Evolutionary conservation across 1,140 invertebrate species (phyloP).

Genomic region (Pararge aegeria): DNA sequence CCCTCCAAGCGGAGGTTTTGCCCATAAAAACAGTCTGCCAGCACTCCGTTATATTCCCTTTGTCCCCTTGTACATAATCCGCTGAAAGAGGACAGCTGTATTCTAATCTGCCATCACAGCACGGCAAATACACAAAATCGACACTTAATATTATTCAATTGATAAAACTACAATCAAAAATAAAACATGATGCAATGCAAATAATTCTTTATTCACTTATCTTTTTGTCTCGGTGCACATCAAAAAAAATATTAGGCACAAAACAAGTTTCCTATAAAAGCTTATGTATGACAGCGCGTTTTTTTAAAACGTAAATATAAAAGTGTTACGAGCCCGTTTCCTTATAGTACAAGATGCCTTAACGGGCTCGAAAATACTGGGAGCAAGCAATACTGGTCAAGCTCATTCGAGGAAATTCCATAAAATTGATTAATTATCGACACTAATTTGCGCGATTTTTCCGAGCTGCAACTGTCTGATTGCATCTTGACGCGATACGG

Average conservation of each 20-base stretch:
- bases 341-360: conserved; percentile 2
- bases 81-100: no score
- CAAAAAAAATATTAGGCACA: background rate
- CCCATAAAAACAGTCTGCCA: no score
- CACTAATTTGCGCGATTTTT: conserved; percentile 35
- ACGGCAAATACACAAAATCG: no score
- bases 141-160: no score
- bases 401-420: background rate
- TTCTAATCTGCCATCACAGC: no score
- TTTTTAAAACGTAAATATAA: background rate
- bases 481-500: conserved; percentile 65
- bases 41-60: no score
- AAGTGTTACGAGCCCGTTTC: conserved; percentile 7
- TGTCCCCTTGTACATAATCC: no score
- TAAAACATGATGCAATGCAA: background rate
- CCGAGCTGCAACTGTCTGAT: conserved; percentile 53
- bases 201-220: background rate
- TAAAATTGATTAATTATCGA: conserved; percentile 23
- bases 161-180: background rate
- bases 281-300: background rate
- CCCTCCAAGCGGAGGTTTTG: no score
- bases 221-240: background rate
- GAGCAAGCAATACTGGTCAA: conserved; percentile 2
- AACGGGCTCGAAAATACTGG: conserved; percentile 4
- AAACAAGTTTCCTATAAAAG: conserved; percentile 8